A percentile compares a stretch with the other conserved stretches of the same genome.
Evolutionary conservation across 1,140 invertebrate species (phyloP).

Genomic region (Drosophila mauritiana): DNA sequence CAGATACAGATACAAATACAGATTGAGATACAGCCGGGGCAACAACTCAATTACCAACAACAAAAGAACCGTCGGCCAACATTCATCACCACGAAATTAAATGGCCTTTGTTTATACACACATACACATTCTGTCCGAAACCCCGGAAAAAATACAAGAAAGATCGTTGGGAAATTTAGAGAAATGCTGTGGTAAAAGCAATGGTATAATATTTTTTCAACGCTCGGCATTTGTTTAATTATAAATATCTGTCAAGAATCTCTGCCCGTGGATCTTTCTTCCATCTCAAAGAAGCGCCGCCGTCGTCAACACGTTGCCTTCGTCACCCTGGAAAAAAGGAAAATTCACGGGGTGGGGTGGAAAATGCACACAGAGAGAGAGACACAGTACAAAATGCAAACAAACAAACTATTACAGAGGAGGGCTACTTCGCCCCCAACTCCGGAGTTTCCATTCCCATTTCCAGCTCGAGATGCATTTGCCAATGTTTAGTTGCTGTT

Average conservation of each 20-base stretch:
- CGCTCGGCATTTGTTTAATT: constrained; percentile 80
- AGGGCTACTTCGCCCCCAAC: constrained; percentile 8
- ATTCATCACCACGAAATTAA: constrained; percentile 81
- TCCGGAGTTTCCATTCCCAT: constrained; percentile 19
- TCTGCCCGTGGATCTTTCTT: constrained; percentile 43
- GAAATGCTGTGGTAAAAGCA: constrained; percentile 69
- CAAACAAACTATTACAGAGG: constrained; percentile 44
- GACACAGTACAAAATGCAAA: constrained; percentile 48
- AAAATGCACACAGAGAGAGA: constrained; percentile 26
- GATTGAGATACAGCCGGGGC: constrained; percentile 36
- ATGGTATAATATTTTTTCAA: constrained; percentile 74
- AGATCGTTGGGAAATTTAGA: constrained; percentile 73
- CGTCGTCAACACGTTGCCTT: constrained; percentile 74
- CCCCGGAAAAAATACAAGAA: constrained; percentile 22
- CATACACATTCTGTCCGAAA: constrained; percentile 46
- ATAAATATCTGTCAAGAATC: constrained; percentile 81
- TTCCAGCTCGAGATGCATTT: constrained; percentile 26
- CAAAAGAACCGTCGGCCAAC: constrained; percentile 65
- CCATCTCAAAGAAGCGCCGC: constrained; percentile 73
- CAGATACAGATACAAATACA: constrained; percentile 24
- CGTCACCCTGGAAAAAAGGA: constrained; percentile 46
- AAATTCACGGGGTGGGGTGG: constrained; percentile 8
- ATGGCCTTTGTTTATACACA: constrained; percentile 73
- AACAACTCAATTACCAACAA: constrained; percentile 75
- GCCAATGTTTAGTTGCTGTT: constrained; percentile 48